Evolutionary conservation across 1,140 invertebrate species (phyloP).

Genomic region (Thalassaphorura encarpata): DNA sequence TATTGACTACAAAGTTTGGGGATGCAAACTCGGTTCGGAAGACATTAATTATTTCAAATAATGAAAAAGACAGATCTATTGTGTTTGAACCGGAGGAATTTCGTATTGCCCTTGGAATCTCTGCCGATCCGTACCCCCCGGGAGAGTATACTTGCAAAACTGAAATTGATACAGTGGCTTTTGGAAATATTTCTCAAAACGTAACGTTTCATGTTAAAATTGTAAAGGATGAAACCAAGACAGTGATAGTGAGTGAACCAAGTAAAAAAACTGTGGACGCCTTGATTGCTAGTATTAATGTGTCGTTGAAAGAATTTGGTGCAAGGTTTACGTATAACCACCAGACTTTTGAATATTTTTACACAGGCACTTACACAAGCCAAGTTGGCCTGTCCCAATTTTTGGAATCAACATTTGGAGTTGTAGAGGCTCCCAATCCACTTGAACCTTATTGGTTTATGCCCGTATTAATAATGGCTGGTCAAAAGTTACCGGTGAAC

Average conservation of each 20-base stretch:
- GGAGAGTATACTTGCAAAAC: too few relatives aligned
- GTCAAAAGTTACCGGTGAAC: too few relatives aligned
- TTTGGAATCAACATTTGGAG: too few relatives aligned
- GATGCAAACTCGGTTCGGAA: too few relatives aligned
- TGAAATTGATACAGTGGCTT: too few relatives aligned
- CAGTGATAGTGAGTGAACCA: background rate
- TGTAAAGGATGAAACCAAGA: background rate
- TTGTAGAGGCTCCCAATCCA: too few relatives aligned
- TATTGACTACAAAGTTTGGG: too few relatives aligned
- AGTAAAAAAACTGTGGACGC: background rate
- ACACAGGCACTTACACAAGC: too few relatives aligned
- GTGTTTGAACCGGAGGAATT: background rate
- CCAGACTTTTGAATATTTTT: background rate
- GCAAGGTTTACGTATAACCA: background rate
- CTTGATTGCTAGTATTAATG: background rate
- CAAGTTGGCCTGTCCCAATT: too few relatives aligned
- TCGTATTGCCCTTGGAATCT: background rate
- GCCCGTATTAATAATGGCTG: too few relatives aligned
- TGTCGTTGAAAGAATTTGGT: background rate
- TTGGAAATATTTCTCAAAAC: background rate
- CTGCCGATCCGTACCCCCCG: background rate
- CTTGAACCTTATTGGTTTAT: too few relatives aligned
- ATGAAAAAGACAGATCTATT: background rate
- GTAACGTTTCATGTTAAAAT: background rate
- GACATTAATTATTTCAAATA: background rate